A percentile compares a stretch with the other conserved stretches of the same genome.
phyloP scores from a whole-genome alignment of 1,140 invertebrate species.

The Drosophila navojoa region DNA sequence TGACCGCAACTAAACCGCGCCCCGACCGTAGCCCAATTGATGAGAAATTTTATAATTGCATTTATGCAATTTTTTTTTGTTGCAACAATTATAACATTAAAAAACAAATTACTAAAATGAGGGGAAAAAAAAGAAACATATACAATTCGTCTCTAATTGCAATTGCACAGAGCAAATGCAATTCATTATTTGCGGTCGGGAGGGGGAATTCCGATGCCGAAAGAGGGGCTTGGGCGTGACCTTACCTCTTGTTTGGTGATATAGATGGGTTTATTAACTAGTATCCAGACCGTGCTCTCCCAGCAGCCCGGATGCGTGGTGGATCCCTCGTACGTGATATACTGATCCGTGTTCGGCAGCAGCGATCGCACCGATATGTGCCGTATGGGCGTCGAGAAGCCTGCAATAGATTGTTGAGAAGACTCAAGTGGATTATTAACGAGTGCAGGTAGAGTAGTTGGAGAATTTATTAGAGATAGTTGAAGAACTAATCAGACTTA shows the following conservation, averaged over 20 bases:
- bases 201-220: neutral
- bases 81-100: slow-evolving; percentile 39
- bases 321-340: slow-evolving; percentile 99
- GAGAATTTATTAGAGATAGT: too few relatives aligned
- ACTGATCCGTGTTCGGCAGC: slow-evolving; percentile 94
- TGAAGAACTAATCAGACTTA: too few relatives aligned
- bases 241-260: slow-evolving; percentile 94
- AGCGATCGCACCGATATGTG: slow-evolving; percentile 93
- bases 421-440: too few relatives aligned
- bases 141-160: slow-evolving; percentile 57
- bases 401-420: slow-evolving; percentile 84
- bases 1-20: slow-evolving; percentile 64
- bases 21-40: slow-evolving; percentile 63
- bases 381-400: slow-evolving; percentile 90
- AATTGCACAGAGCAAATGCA: slow-evolving; percentile 66
- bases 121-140: slow-evolving; percentile 7
- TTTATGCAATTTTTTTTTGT: slow-evolving; percentile 58
- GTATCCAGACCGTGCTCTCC: slow-evolving; percentile 97
- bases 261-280: slow-evolving; percentile 98
- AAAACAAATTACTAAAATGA: slow-evolving; percentile 2
- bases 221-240: neutral
- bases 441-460: neutral
- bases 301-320: slow-evolving; percentile 97
- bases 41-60: slow-evolving; percentile 81
- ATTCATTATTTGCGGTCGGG: slow-evolving; percentile 72